Evolutionary conservation across 2,113 vertebrate species (phyloP), one percentile per base, ranked within the genome.

Genomic region (Athene noctua): DNA sequence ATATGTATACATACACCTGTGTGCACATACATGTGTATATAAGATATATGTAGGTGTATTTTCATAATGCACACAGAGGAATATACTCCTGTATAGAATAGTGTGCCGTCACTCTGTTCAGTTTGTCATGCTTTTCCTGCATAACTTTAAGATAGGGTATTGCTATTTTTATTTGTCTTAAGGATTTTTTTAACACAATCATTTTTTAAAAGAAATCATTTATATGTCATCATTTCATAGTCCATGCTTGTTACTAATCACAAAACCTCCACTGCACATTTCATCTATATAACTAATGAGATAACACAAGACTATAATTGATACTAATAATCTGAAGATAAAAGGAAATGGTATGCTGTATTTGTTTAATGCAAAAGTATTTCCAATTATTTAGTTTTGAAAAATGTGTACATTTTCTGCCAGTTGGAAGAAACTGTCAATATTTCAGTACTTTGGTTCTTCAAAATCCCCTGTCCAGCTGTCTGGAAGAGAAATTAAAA

Each of bases 21-120:
- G 32, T 27, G 3, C 22, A 32, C 9, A 1, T 52, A 40, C 3
- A 20, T 2, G 1, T 42, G 13, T 42, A 4, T 49, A 34, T 65
- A 51, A 61, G 74, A 26, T 78, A 36, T 13, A 2, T 30, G 34
- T 10, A 55, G 70, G 12, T 30, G 15, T 70, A 30, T 52, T 68
- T 66, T 12, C 17, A 36, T 55, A 58, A 40, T 63, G 21, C 18
- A 40, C 26, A 70, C 34, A 74, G 18, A 15, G 21, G 18, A 59
- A 13, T 11, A 5, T 30, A 36, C 9, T 82, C 21, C 18, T 22
- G 0, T 46, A 13, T 29, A 46, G n/a, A 77, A n/a, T 32, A 44
- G 27, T 18, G 13, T 70, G 14, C 29, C 46, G 32, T 65, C 22
- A 46, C 18, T 59, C 5, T 47, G 2, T 55, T 78, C 16, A 19